Evolutionary conservation across 1,140 invertebrate genomes (phyloP).

Genomic region (Leptinotarsa undecemlineata): DNA sequence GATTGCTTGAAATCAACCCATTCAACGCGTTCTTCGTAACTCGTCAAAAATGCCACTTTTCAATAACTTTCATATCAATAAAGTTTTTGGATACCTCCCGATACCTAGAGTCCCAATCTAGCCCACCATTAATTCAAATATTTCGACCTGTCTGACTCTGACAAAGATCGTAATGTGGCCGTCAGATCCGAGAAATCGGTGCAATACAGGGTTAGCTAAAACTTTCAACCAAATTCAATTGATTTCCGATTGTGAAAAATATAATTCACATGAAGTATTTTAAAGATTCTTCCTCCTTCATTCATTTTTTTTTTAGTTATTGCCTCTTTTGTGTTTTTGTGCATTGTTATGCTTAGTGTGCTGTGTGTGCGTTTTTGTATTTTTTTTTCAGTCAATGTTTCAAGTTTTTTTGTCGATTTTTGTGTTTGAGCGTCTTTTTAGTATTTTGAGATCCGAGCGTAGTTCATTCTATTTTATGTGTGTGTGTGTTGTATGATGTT

Average conservation of each 20-base stretch:
- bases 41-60: neutral
- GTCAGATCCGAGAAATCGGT: neutral
- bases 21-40: neutral
- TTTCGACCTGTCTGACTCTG: constrained; percentile 11
- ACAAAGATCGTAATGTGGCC: neutral
- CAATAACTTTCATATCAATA: neutral
- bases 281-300: no score
- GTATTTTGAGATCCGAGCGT: no score
- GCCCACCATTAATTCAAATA: constrained; percentile 12
- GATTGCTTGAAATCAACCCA: neutral
- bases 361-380: no score
- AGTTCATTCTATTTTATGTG: no score
- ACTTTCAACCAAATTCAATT: neutral
- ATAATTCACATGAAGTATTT: neutral
- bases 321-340: no score
- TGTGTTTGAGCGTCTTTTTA: no score
- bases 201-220: neutral
- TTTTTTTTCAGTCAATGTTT: no score
- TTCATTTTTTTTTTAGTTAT: no score
- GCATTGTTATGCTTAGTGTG: no score
- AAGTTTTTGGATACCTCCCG: neutral
- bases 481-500: no score
- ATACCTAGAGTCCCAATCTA: neutral
- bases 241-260: neutral
- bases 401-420: no score